Evolutionary conservation across 2,888 invertebrate species (phyloP), one percentile per base, ranked within the genome.

Genomic region (Crioceris asparagi): DNA sequence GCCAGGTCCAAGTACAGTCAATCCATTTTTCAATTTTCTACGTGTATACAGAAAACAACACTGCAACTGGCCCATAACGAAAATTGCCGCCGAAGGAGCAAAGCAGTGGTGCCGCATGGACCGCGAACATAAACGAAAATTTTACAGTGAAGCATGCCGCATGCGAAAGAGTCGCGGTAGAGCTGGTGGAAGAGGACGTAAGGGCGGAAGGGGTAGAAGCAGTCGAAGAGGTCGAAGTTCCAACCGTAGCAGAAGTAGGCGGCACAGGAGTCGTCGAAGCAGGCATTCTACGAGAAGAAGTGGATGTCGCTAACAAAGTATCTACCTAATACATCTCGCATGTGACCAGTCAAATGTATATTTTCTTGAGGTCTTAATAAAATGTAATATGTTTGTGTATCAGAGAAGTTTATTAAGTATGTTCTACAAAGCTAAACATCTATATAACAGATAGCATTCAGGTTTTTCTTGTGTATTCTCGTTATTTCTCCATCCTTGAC

Each of bases 1-100:
- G 16, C 26, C 32, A 21, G 33, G 33, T 17, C 32, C 19, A 3
- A 30, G 40, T 6, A 48, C 48, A 3, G 26, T 35, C 4, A 54
- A 55, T 40, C 55, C 56, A 3, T 56, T 56, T 43, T 48, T 56
- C 34, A 55, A 54, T 32, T 56, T 48, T 39, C 36, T 56, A 39
- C 39, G 52, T 6, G 26, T 43, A 14, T 55, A 50, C 41, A 39
- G 55, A 16, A 35, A 19, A 25, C 48, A 48, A 15, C 54, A 55
- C 32, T 45, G 48, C 35, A 48, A 46, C 1, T 52, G 53, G 54
- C 32, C 44, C 6, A 48, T 45, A 10, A 34, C 39, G 5, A 52
- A 52, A 39, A 44, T 56, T 2, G 55, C 55, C 3, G 45, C 55
- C 3, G 53, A 55, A 34, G 55, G 56, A 5, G 55, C 53, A 5